phyloP scores from a whole-genome alignment of 2,888 invertebrate genomes.

The Limnephilus marmoratus region DNA sequence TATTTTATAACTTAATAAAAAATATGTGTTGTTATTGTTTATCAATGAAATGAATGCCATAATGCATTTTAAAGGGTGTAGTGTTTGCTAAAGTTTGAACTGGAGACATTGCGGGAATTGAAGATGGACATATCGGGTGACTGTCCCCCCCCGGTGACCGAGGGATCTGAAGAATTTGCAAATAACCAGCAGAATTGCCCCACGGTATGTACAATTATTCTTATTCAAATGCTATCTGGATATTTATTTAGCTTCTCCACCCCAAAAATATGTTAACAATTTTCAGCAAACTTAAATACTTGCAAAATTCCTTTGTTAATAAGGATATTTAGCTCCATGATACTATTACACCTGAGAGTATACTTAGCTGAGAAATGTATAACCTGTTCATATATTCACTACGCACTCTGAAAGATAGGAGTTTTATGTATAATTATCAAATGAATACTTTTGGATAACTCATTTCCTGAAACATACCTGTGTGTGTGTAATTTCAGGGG shows the following conservation, averaged over 20 bases:
- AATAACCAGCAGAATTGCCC: not conserved
- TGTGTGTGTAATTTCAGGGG: not conserved
- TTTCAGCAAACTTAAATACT: not conserved
- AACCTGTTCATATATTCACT: not conserved
- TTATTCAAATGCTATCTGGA: not conserved
- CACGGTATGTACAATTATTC: not conserved
- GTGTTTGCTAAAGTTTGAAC: not conserved
- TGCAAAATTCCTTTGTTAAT: not conserved
- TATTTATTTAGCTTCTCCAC: not conserved
- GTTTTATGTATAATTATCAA: not conserved
- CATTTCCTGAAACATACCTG: not conserved
- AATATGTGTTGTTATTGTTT: not conserved
- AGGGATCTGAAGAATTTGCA: constrained; percentile 16
- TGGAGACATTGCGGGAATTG: not conserved
- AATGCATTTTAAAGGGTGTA: constrained; percentile 32
- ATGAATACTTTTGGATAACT: not conserved
- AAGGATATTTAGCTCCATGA: not conserved
- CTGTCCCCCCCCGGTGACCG: constrained; percentile 19
- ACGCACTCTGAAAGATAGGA: not conserved
- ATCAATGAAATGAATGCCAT: not conserved
- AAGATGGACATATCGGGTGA: constrained; percentile 19
- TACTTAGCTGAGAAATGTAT: not conserved
- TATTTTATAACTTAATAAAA: not conserved
- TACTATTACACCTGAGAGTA: not conserved
- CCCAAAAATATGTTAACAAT: not conserved